Conservation (phyloP, 2,113 vertebrate species). For the Dipodomys stephensi region DNA sequence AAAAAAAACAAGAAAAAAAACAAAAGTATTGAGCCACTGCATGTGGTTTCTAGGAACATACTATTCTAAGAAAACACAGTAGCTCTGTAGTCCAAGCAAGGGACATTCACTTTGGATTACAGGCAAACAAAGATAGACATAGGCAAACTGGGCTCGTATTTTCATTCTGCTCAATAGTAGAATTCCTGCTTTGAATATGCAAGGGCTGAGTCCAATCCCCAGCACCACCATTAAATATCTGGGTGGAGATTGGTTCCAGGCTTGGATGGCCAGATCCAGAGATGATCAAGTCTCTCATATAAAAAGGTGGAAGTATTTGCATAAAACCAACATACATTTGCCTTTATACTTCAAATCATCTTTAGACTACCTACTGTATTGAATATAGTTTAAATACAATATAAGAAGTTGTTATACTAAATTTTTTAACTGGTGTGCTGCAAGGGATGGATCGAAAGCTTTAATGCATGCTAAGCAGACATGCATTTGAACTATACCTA, state of each 20-base stretch:
- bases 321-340: background rate
- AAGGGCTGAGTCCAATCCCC: no score
- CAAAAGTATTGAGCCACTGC: no score
- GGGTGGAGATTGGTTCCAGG: background rate
- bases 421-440: background rate
- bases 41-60: background rate
- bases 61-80: background rate
- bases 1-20: no score
- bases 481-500: background rate
- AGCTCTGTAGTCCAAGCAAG: background rate
- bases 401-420: background rate
- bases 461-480: background rate
- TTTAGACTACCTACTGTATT: background rate
- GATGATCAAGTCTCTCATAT: background rate
- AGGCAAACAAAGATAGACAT: background rate
- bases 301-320: background rate
- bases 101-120: background rate
- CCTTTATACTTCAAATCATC: background rate
- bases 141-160: background rate
- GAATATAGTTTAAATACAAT: background rate
- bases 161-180: background rate
- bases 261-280: background rate
- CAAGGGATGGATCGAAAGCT: background rate
- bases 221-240: background rate
- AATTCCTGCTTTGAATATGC: no score